Conservation (phyloP, 2,797 vertebrate species). For the Tinamus major region DNA sequence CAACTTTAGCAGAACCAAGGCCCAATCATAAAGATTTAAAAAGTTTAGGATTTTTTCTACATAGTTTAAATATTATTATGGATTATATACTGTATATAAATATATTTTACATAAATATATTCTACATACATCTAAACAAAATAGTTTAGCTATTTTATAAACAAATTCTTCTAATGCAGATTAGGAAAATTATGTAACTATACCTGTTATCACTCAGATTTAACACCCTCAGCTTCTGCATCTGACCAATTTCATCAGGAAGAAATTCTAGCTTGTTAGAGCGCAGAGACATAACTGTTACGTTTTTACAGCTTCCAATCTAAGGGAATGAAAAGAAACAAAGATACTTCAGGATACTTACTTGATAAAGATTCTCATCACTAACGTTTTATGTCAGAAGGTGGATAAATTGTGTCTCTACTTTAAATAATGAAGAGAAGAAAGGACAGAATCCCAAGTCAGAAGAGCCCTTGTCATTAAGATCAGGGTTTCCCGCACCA, state of each 20-base stretch:
- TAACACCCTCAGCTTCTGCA: constrained; percentile 96
- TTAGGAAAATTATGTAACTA: not conserved
- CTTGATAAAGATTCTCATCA: not conserved
- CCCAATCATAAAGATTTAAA: not conserved
- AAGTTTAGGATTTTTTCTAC: not conserved
- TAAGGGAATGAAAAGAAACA: constrained; percentile 56
- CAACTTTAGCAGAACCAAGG: not conserved
- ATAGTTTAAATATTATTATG: not conserved
- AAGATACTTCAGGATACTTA: not conserved
- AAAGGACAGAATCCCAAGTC: accelerated
- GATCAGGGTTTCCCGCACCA: accelerated
- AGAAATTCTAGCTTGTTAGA: constrained; percentile 98
- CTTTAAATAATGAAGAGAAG: not conserved
- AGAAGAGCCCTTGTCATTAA: not conserved
- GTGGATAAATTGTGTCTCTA: not conserved
- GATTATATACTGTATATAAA: not conserved
- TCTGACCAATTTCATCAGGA: constrained; percentile 98
- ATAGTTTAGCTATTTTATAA: not conserved
- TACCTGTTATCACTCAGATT: constrained; percentile 99
- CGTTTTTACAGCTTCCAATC: constrained; percentile 98
- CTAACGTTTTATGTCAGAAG: accelerated
- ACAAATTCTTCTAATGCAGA: not conserved
- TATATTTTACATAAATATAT: not conserved
- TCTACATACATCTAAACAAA: not conserved
- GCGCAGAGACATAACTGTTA: constrained; percentile 97